Percentiles rank a stretch among this genome's conserved stretches.
Evolutionary conservation across 2,797 vertebrate species (phyloP).

Genomic region (Clarias laeviceps): DNA sequence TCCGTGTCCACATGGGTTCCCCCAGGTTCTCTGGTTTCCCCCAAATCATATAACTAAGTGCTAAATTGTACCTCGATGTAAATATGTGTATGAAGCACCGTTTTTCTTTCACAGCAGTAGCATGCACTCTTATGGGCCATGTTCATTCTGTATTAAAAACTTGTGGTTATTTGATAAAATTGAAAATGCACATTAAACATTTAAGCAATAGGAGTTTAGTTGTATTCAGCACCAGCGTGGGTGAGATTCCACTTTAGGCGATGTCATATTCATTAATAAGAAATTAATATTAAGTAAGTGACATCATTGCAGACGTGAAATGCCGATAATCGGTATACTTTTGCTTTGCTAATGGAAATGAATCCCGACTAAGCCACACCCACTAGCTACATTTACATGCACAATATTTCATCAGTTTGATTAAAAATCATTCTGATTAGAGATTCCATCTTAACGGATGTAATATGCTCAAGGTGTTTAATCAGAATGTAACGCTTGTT

Average conservation of each 20-base stretch:
- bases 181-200: background rate
- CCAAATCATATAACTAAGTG: background rate
- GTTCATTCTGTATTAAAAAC: background rate
- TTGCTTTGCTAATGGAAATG: background rate
- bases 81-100: background rate
- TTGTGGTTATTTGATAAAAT: background rate
- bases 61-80: background rate
- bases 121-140: background rate
- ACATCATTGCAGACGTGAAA: background rate
- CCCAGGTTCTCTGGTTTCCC: background rate
- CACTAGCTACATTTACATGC: too few species aligned
- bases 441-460: too few species aligned
- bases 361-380: too few species aligned
- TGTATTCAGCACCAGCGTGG: background rate
- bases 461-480: too few species aligned
- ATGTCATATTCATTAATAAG: background rate
- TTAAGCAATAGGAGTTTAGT: background rate
- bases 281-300: background rate
- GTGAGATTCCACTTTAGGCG: background rate
- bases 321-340: background rate
- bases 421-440: too few species aligned
- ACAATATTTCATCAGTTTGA: too few species aligned
- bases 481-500: too few species aligned
- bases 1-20: background rate
- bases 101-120: background rate